Conservation (phyloP, 2,888 invertebrate species). For the Trissoscelio sp. region DNA sequence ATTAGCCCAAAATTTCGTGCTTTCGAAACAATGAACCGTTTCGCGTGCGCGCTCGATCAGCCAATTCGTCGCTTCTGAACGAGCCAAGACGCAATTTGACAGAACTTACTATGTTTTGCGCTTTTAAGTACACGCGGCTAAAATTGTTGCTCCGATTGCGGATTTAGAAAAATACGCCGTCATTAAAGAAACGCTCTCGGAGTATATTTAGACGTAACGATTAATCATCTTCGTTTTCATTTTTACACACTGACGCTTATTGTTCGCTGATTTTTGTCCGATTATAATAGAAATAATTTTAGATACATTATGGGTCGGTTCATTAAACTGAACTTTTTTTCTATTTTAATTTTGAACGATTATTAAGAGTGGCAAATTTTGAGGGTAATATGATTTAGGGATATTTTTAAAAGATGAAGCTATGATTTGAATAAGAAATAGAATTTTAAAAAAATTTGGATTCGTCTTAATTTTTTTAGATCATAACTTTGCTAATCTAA, state of each 20-base stretch:
- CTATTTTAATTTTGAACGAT: not conserved
- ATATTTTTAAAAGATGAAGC: too few relatives aligned
- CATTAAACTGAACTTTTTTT: conserved; percentile 31
- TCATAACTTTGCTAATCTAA: too few relatives aligned
- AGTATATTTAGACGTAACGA: conserved; percentile 33
- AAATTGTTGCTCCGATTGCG: conserved; percentile 21
- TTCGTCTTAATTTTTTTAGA: too few relatives aligned
- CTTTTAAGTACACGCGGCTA: not conserved
- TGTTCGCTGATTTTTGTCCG: conserved; percentile 43
- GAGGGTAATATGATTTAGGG: too few relatives aligned
- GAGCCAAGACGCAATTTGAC: conserved; percentile 20
- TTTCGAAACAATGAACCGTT: conserved; percentile 42
- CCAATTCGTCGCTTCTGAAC: not conserved
- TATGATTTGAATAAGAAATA: too few relatives aligned
- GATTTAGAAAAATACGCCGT: conserved; percentile 36
- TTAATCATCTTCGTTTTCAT: conserved; percentile 40
- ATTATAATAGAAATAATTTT: conserved; percentile 37
- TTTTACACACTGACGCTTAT: conserved; percentile 29
- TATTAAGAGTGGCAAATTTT: too few relatives aligned
- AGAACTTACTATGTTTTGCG: not conserved
- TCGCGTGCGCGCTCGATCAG: not conserved
- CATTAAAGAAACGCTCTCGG: conserved; percentile 31
- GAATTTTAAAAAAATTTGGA: too few relatives aligned
- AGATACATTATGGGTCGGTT: conserved; percentile 33
- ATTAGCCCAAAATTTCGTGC: conserved; percentile 33